Base-by-base conservation (phyloP, 2,888 invertebrate genomes). In the Margaritifera margaritifera region DNA sequence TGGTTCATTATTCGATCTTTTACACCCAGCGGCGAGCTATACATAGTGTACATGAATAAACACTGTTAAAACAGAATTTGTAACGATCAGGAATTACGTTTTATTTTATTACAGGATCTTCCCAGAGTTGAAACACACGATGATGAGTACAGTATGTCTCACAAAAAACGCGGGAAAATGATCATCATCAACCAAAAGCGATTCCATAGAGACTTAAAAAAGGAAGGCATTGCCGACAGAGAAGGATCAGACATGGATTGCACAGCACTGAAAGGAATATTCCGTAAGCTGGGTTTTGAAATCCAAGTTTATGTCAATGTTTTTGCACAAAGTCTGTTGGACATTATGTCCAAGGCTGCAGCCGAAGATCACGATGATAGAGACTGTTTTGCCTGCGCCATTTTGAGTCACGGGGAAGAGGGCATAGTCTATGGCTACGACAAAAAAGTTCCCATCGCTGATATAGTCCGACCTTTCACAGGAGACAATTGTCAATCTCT, bases 401-500 rank as follows among this genome's bases (percentile, higher is more conserved):
- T 81, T 25, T 64, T 81, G 2, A 79, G 73, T 64, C 80, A 81
- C 58, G 80, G 80, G 1, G 73, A 71, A 22, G 69, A 75, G 18
- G 68, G 71, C 3, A 71, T 75, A 19, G 68, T 81, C 4, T 76
- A 69, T 67, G 80, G 80, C 8, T 68, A 62, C 4, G 80, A 81
- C 54, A 65, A 66, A 60, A 51, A 31, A 18, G 58, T 77, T 15
- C 66, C 74, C 31, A 74, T 74, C 22, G 70, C 66, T 50, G 74
- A 72, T 24, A 58, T 77, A 1, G 51, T 65, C 4, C 54, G 55
- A 24, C 63, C 56, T 25, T 77, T 74, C 61, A 74, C 64, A 24
- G 74, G 69, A 5, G 70, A 74, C n/a, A 66, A 64, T 20, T 81
- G 80, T 58, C 71, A 72, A 52, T 60, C 72, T 18, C 62, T 81